Evolutionary conservation across 2,797 vertebrate genomes (phyloP), one percentile per base, ranked within the genome.

Genomic region (Cetoscarus ocellatus): DNA sequence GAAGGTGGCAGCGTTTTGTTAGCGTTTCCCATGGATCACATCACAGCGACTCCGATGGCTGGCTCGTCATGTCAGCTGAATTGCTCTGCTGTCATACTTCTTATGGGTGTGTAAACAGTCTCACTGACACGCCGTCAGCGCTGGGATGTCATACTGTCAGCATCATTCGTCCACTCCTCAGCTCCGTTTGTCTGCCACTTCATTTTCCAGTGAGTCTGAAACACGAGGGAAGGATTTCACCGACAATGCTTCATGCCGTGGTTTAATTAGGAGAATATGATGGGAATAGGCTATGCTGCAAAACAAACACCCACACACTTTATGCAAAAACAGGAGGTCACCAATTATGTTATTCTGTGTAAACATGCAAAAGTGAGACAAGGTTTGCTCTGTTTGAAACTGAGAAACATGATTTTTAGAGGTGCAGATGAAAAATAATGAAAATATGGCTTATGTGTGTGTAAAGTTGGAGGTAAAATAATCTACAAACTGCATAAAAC

Each of bases 191-290:
- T 61, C 35, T 65, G 50, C 53, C 47, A 18, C 49, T 67, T 72
- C 53, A 52, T 17, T 57, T 40, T 62, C 39, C 44, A 62, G 14
- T n/a, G 36, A 63, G 68, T 64, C 42, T 56, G 10, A 18, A 68
- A 38, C 1, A 40, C 19, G n/a, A 15, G 3, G n/a, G 7, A 19
- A 36, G 13, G 34, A 27, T 34, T 64, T 42, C n/a, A 59, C 10
- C 42, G 67, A 72, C 63, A 54, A 66, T 45, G 45, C 51, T 51
- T 40, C 1, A 13, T 45, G 50, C 34, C 56, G 57, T 66, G 35
- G 50, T 66, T 74, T 61, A 79, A 40, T 70, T 61, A 57, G 57
- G 48, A 53, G 14, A 39, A 58, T 75, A 36, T n/a, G n/a, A 74
- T 64, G 60, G 55, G 68, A 68, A 64, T 56, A 13, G 34, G 48